Percentiles rank a stretch among this genome's conserved stretches.
phyloP scores from a whole-genome alignment of 2,888 invertebrate genomes.

The Lasioglossum oenotherae region DNA sequence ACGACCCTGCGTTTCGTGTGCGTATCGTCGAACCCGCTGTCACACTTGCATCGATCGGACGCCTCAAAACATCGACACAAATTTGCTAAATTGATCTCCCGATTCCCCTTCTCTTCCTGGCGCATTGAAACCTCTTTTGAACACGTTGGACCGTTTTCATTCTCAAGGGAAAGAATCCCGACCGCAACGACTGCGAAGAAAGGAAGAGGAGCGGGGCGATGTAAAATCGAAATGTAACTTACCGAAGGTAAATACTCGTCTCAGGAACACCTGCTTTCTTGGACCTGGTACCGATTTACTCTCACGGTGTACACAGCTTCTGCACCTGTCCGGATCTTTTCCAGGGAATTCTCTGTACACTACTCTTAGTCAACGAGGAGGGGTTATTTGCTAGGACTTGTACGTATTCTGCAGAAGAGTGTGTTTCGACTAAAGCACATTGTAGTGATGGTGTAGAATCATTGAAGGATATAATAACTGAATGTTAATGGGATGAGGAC shows the following conservation, averaged over 20 bases:
- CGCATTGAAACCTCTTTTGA: slow-evolving; percentile 6
- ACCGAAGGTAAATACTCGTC: slow-evolving; percentile 62
- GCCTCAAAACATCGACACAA: background rate
- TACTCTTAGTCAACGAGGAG: slow-evolving; percentile 17
- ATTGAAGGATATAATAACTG: background rate
- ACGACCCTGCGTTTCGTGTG: background rate
- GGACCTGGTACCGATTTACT: slow-evolving; percentile 10
- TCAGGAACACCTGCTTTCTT: slow-evolving; percentile 73
- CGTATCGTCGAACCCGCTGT: slow-evolving; percentile 10
- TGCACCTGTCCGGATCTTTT: slow-evolving; percentile 74
- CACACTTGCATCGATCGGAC: slow-evolving; percentile 19
- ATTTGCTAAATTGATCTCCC: slow-evolving; percentile 2
- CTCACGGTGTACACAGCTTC: slow-evolving; percentile 38
- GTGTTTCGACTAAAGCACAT: background rate
- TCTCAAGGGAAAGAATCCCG: background rate
- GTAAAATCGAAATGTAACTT: slow-evolving; percentile 57
- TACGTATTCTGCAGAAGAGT: slow-evolving; percentile 9
- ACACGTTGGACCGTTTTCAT: background rate
- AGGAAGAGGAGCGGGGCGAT: slow-evolving; percentile 11
- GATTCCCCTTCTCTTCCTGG: background rate
- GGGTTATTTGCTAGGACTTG: slow-evolving; percentile 11
- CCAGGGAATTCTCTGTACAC: slow-evolving; percentile 31
- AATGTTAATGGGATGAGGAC: background rate
- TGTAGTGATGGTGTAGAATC: background rate
- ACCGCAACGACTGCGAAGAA: background rate